Base-by-base conservation (phyloP, 2,888 invertebrate genomes). In the Neoaliturus tenellus region DNA sequence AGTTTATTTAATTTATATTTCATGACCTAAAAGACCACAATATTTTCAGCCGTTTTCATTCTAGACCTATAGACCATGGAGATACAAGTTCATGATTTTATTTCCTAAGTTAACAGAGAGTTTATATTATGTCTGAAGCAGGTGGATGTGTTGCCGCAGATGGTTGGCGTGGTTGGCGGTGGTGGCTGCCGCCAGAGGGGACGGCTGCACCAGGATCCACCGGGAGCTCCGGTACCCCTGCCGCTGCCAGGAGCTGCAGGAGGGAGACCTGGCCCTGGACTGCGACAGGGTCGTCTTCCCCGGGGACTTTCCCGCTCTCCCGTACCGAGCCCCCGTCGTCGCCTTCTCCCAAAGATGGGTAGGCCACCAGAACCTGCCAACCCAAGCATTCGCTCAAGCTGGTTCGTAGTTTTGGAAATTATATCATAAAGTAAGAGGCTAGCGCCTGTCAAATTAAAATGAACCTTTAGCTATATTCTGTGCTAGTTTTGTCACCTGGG, bases 261-360 rank as follows among this genome's bases (percentile, higher is more conserved):
- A 86, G 10, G 86, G 86, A 8, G 86, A 87, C 58, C 81, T 88
- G 48, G 87, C 85, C 87, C 94, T 97, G 93, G 94, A 97, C 90
- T 98, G 98, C 90, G 97, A 98, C 91, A 91, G 93, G 10, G 94
- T 96, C 31, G 96, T 97, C 35, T 97, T 97, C 89, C 92, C 94
- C 33, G 94, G 94, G 5, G 97, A 97, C 89, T 94, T 95, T 86
- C 94, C 96, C 0, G 92, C 94, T 12, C 90, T 96, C 87, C 96
- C 97, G 0, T 94, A 94, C 88, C 95, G 95, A 69, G 96, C 96
- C 31, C 96, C 96, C 1, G 94, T 98, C 85, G 94, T 95, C 78
- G 93, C 95, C 10, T 96, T 96, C 90, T 94, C 95, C 84, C 97
- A 97, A 90, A 92, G 94, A 86, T 93, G 94, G 91, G 95, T 95